Percentiles rank a stretch among this genome's conserved stretches.
phyloP scores from a whole-genome alignment of 64 coral and sea anemone species.

The Porites australiensis region DNA sequence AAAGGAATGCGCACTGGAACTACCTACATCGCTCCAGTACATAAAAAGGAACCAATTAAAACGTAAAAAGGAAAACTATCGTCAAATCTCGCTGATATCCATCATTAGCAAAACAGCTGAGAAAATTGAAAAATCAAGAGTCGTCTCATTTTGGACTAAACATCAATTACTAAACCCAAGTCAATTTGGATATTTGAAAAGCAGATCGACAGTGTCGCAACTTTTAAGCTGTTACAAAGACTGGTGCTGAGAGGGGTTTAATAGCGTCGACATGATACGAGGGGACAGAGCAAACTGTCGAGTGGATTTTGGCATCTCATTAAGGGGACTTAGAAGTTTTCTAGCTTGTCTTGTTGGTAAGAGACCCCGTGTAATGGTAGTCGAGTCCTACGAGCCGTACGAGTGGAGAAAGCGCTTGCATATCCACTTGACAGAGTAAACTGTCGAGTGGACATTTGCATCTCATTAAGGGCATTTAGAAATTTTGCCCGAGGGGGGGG shows the following conservation, averaged over 20 bases:
- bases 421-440: no score
- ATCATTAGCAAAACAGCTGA: slow-evolving; percentile 16
- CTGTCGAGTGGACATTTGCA: not conserved
- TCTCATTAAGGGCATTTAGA: not conserved
- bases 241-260: not conserved
- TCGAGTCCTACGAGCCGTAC: no score
- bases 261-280: not conserved
- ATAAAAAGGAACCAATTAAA: no score
- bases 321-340: not conserved
- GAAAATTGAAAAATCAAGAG: not conserved
- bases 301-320: not conserved
- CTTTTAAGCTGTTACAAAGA: slow-evolving; percentile 6
- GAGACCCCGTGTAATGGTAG: no score
- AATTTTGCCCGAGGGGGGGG: not conserved
- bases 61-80: no score
- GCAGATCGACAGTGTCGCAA: slow-evolving; percentile 14
- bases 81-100: not conserved
- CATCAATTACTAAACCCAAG: slow-evolving; percentile 26
- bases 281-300: not conserved
- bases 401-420: no score
- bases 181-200: slow-evolving; percentile 1
- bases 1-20: no score
- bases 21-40: no score
- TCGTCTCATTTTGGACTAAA: not conserved
- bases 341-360: no score